Evolutionary conservation across 2,113 vertebrate genomes (phyloP), one percentile per base, ranked within the genome.

Genomic region (Felis chaus): DNA sequence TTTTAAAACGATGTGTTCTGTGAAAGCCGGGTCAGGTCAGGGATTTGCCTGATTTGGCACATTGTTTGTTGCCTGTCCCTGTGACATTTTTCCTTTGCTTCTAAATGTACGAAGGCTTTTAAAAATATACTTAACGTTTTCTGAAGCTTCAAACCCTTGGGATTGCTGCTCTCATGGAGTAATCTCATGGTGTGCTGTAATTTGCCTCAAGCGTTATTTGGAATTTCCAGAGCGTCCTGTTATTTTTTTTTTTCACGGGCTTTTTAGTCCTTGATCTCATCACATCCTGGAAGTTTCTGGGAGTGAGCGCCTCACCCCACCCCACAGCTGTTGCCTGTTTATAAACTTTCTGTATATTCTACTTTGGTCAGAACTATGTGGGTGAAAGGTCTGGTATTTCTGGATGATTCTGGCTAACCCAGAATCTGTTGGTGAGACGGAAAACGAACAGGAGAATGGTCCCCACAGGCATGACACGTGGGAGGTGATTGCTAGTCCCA

Each of bases 251-350:
- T 18, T 18, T 48, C 14, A 9, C 39, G 25, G 69, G 41, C 65
- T 69, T 53, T n/a, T 45, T 36, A 15, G n/a, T 95, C 66, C 94
- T 90, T 50, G 92, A 57, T 50, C 82, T 76, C 85, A 14, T 50
- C 0, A 5, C 25, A 29, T 92, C 90, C 97, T 80, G 97, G 87
- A 95, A 82, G 79, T 83, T 81, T 88, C 89, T 76, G 41, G 27
- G 36, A 7, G 45, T 7, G 2, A 61, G 61, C 0, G 57, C 73
- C 57, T 89, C 25, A 2, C 74, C 90, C 78, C 33, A 55, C 73
- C 92, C 63, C 18, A 16, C 95, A 92, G 91, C 96, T 96, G 86
- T 55, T 55, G 79, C 94, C 80, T 89, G 78, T 81, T 93, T 74
- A 19, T 33, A 74, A 80, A 21, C 10, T 66, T 85, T 73, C 41